Percentiles rank a stretch among this genome's conserved stretches.
Evolutionary conservation across 1,140 invertebrate species (phyloP).

Genomic region (Monochamus saltuarius): DNA sequence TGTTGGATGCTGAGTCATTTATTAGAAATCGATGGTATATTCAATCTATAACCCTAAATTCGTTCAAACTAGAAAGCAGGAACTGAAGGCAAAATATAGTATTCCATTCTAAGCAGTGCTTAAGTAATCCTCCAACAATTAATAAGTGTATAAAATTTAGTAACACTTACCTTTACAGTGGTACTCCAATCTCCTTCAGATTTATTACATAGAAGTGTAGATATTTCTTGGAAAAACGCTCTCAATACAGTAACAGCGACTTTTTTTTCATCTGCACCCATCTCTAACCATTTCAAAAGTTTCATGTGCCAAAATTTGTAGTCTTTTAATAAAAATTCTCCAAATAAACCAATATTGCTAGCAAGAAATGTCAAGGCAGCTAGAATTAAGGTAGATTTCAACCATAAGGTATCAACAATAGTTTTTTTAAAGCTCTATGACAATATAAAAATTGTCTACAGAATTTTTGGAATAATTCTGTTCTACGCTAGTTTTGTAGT

Average conservation of each 20-base stretch:
- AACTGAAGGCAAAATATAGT: too few relatives aligned
- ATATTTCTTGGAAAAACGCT: conserved; percentile 47
- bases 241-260: conserved; percentile 40
- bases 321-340: conserved; percentile 25
- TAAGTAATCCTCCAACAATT: too few relatives aligned
- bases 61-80: too few relatives aligned
- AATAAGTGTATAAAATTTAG: conserved; percentile 2
- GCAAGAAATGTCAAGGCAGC: conserved; percentile 36
- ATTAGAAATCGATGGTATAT: too few relatives aligned
- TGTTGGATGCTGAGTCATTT: too few relatives aligned
- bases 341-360: conserved; percentile 34
- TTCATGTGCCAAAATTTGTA: conserved; percentile 37
- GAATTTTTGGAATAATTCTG: too few relatives aligned
- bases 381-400: conserved; percentile 20
- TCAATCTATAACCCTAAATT: too few relatives aligned
- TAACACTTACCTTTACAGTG: conserved; percentile 42
- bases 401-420: too few relatives aligned
- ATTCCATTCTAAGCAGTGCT: too few relatives aligned
- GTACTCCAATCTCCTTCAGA: conserved; percentile 10
- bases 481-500: too few relatives aligned
- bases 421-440: too few relatives aligned
- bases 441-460: too few relatives aligned
- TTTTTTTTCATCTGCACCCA: conserved; percentile 32
- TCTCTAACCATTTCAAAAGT: conserved; percentile 29
- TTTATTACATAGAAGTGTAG: conserved; percentile 32